Percentiles rank a stretch among this genome's conserved stretches.
Evolutionary conservation across 64 coral and sea anemone genomes (phyloP).

Genomic region (Stichodactyla helianthus): DNA sequence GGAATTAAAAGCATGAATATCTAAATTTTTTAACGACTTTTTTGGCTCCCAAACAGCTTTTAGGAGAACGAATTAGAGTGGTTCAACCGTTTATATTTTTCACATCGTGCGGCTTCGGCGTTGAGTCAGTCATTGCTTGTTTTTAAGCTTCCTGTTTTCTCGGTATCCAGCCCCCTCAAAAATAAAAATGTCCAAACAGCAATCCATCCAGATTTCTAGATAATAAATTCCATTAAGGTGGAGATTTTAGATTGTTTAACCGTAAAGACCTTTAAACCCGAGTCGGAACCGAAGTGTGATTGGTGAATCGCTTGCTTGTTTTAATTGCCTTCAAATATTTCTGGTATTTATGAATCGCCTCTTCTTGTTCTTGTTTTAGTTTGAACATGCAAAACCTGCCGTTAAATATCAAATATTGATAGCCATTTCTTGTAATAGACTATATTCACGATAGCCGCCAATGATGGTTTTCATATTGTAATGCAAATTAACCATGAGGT

Average conservation of each 20-base stretch:
- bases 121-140: too few relatives aligned
- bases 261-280: not conserved
- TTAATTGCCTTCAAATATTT: not conserved
- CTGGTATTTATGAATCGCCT: not conserved
- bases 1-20: too few relatives aligned
- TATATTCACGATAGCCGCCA: too few relatives aligned
- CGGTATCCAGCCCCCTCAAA: not conserved
- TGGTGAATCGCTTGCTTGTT: not conserved
- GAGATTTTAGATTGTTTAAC: not conserved
- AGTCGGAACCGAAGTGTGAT: not conserved
- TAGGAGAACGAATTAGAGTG: too few relatives aligned
- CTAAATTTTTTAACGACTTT: too few relatives aligned
- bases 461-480: too few relatives aligned
- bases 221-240: too few relatives aligned
- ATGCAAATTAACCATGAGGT: too few relatives aligned
- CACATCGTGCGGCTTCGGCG: too few relatives aligned
- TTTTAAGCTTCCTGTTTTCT: too few relatives aligned
- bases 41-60: too few relatives aligned
- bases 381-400: not conserved
- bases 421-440: not conserved
- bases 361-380: not conserved
- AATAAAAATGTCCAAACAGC: not conserved
- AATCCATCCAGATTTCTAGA: not conserved
- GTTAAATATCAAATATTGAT: not conserved
- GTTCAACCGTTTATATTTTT: too few relatives aligned